Conservation (phyloP, 30 jellyfish, hydroid and myxozoan genomes). For the Aurelia sp. region DNA sequence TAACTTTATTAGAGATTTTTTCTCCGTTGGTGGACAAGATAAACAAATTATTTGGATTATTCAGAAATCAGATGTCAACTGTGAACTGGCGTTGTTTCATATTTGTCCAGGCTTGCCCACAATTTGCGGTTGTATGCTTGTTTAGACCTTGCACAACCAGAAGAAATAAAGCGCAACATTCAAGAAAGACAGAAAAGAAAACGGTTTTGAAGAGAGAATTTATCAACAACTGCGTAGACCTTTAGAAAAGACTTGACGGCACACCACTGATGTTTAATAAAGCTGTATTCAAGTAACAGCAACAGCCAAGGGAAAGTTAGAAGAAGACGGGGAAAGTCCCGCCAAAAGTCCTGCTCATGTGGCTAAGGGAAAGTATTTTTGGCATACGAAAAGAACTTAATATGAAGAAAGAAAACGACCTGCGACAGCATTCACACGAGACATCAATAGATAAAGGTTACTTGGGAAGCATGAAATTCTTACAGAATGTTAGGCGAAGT, state of each 20-base stretch:
- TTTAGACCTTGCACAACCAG: background rate
- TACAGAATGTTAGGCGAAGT: background rate
- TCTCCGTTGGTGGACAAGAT: constrained; percentile 2
- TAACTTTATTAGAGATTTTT: too few species aligned
- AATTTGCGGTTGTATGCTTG: constrained; percentile 3
- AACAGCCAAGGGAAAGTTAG: too few species aligned
- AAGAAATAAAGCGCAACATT: background rate
- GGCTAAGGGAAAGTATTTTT: too few species aligned
- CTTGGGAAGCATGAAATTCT: background rate
- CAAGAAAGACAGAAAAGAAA: background rate
- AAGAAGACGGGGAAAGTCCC: too few species aligned
- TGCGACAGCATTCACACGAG: background rate
- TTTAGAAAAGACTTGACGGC: too few species aligned
- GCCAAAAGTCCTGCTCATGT: too few species aligned
- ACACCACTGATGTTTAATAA: too few species aligned
- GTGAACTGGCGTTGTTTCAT: background rate
- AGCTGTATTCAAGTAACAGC: too few species aligned
- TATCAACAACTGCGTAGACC: too few species aligned
- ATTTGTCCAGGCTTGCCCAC: constrained; percentile 36
- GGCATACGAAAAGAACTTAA: too few species aligned
- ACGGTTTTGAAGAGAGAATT: background rate
- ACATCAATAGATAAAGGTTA: background rate
- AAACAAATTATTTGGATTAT: background rate
- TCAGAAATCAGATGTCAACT: background rate
- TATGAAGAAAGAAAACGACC: background rate